Base-by-base conservation (phyloP, 2,113 vertebrate genomes). In the Pseudorhombus dupliciocellatus region DNA sequence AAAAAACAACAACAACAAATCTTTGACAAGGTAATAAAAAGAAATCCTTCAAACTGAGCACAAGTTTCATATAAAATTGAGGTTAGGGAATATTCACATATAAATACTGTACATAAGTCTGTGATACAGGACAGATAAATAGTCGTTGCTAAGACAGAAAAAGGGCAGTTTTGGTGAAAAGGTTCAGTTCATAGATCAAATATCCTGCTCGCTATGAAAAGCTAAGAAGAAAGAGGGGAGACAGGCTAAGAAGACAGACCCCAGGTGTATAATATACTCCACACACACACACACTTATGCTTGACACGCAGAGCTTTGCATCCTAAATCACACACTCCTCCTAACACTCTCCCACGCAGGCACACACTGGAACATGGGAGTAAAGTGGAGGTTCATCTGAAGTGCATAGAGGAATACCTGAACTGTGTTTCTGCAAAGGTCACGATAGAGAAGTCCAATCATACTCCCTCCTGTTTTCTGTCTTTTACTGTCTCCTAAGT, bases 71-170 rank as follows among this genome's bases (percentile, higher is more conserved):
- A 88, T 84, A 88, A 89, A 92, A 88, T n/a, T 26, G 68, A 46
- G 61, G 66, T 73, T 80, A 81, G 84, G 59, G 60, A 79, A 84
- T 85, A 84, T 87, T 91, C 67, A 90, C 70, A 79, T 88, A 90
- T 91, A 92, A 92, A 92, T 91, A 91, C 87, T 92, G 88, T 90
- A 91, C 90, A 92, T 58, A 85, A 25, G 83, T 86, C 48, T 85
- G 81, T 53, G 84, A 81, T 75, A 79, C 69, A 61, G 64, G 65
- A 75, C 18, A 52, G 57, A 69, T 75, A 84, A 88, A 89, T 70
- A 83, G 72, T 52, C 54, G 42, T 46, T 48, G 71, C 62, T 61
- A 66, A 54, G 53, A 63, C 28, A 70, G 63, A 79, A 71, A 80
- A 66, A 63, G 52, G 77, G 63, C 22, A 46, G 55, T 81, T 75